phyloP scores from a whole-genome alignment of 2,113 vertebrate genomes.

The Xiphophorus hellerii region DNA sequence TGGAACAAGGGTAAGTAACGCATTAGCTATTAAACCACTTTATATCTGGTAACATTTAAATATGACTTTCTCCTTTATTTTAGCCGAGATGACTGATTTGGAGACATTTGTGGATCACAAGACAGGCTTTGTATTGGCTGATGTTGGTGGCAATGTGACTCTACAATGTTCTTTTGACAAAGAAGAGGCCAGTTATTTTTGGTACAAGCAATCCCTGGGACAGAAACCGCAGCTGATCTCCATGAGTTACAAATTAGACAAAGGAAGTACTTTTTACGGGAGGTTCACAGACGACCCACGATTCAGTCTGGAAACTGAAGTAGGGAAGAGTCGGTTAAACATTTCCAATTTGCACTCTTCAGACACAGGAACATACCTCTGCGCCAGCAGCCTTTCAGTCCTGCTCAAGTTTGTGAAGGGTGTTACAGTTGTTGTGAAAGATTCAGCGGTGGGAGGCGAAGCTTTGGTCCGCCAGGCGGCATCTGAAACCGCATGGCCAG shows the following conservation, averaged over 20 bases:
- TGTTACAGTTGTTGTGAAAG: conserved; percentile 4
- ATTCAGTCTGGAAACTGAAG: too few species aligned
- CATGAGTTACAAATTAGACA: not conserved
- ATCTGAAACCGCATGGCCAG: too few species aligned
- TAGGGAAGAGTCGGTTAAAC: too few species aligned
- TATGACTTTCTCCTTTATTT: not conserved
- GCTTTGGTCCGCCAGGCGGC: too few species aligned
- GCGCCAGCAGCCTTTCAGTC: not conserved
- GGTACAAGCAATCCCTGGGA: conserved; percentile 58
- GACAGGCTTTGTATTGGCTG: not conserved
- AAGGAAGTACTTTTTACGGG: too few species aligned
- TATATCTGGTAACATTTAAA: not conserved
- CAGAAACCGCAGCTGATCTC: conserved; percentile 40
- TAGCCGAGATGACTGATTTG: not conserved
- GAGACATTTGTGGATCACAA: not conserved
- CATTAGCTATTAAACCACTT: not conserved
- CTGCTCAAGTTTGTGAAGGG: conserved; percentile 16
- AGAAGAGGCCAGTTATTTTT: conserved; percentile 7
- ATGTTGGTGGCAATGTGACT: conserved; percentile 26
- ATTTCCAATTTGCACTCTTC: too few species aligned
- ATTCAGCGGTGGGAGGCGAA: not conserved
- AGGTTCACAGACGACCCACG: too few species aligned
- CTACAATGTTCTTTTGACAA: conserved; percentile 20
- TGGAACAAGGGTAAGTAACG: conserved; percentile 29
- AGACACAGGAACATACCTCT: conserved; percentile 20